Percentiles rank a stretch among this genome's conserved stretches.
phyloP scores from a whole-genome alignment of 2,888 invertebrate genomes.

The Epinotia brunnichana region DNA sequence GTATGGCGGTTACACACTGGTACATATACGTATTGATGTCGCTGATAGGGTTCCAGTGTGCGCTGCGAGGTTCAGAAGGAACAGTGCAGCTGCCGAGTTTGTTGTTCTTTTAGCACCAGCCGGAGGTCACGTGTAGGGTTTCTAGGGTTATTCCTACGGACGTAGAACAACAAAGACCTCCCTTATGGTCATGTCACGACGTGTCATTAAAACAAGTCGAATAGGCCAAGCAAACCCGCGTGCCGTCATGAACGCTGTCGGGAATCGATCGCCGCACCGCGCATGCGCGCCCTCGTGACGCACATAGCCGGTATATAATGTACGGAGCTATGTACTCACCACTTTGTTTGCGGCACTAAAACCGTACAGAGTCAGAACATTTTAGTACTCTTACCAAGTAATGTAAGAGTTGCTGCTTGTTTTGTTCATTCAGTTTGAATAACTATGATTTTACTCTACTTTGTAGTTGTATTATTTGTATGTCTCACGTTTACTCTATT shows the following conservation, averaged over 20 bases:
- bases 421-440: background rate
- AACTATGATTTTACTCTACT: no score
- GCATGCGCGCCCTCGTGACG: slow-evolving; percentile 32
- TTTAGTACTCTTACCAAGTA: background rate
- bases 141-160: no score
- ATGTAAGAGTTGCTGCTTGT: background rate
- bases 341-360: background rate
- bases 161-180: no score
- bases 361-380: background rate
- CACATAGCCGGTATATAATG: slow-evolving; percentile 36
- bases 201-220: background rate
- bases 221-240: slow-evolving; percentile 15
- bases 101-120: no score
- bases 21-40: no score
- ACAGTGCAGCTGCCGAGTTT: no score
- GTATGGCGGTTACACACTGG: no score
- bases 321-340: slow-evolving; percentile 8
- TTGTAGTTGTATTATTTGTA: no score
- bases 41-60: no score
- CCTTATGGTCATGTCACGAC: background rate
- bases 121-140: no score
- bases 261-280: slow-evolving; percentile 32
- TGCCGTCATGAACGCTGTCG: background rate
- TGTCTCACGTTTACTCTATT: no score
- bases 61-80: no score